phyloP scores from a whole-genome alignment of 2,797 vertebrate species.

The Tauraco hartlaubi region DNA sequence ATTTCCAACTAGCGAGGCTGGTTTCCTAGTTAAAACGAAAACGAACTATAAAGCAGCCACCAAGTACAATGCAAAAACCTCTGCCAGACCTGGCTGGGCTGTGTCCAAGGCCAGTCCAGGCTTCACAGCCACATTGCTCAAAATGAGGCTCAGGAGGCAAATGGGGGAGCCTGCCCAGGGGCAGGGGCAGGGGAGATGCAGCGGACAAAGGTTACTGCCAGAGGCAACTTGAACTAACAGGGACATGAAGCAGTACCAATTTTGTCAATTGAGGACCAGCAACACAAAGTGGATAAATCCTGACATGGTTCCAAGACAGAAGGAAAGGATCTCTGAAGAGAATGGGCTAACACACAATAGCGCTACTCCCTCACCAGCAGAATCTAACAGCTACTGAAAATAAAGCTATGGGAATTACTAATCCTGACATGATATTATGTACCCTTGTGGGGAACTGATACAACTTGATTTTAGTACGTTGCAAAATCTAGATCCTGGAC shows the following conservation, averaged over 20 bases:
- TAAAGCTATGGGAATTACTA: neutral
- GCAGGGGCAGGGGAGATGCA: neutral
- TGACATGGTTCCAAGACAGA: neutral
- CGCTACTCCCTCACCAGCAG: neutral
- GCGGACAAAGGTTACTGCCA: neutral
- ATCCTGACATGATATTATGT: neutral
- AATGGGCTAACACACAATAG: neutral
- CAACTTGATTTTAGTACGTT: neutral
- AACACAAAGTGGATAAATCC: neutral
- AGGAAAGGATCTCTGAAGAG: neutral
- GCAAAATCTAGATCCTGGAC: neutral
- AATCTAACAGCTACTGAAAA: neutral
- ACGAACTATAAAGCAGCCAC: neutral
- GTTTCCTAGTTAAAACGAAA: neutral
- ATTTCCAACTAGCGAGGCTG: neutral
- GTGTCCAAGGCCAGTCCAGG: neutral
- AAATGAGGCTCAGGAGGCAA: neutral
- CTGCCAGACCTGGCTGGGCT: neutral
- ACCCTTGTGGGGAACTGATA: neutral
- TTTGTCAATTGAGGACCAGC: neutral
- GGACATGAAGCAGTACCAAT: neutral
- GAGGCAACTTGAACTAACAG: neutral
- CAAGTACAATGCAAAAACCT: neutral
- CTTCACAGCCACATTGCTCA: neutral
- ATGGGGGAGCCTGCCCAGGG: neutral